Conservation (phyloP, 1,140 invertebrate genomes). For the Drosophila aff. region DNA sequence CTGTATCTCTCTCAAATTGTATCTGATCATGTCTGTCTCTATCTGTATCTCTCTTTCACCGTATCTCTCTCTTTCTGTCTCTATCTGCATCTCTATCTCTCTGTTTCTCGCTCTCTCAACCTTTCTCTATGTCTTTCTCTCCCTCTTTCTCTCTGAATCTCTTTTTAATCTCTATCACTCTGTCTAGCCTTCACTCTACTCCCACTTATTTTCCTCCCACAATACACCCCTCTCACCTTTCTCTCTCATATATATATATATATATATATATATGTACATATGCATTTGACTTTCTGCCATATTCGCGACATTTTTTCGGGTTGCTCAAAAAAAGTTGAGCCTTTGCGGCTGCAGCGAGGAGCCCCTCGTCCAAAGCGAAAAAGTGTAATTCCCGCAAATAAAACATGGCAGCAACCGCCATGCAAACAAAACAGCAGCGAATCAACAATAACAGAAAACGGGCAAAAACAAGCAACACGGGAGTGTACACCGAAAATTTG, state of each 20-base stretch:
- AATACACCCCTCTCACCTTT: neutral
- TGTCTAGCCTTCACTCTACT: neutral
- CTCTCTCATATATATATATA: slow-evolving; percentile 5
- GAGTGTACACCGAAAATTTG: slow-evolving; percentile 40
- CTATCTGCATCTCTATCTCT: neutral
- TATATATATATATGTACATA: slow-evolving; percentile 3
- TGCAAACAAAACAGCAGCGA: slow-evolving; percentile 47
- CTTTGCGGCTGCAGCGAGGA: slow-evolving; percentile 28
- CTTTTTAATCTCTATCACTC: too few species aligned
- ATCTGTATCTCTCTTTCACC: too few species aligned
- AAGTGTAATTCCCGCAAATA: slow-evolving; percentile 66
- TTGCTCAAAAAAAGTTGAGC: slow-evolving; percentile 65
- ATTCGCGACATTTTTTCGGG: slow-evolving; percentile 37
- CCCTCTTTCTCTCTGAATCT: too few species aligned
- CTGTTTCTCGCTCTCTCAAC: too few species aligned
- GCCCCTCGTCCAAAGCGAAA: slow-evolving; percentile 17
- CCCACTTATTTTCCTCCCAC: neutral
- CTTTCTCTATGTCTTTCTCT: too few species aligned
- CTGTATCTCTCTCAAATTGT: too few species aligned
- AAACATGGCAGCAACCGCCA: slow-evolving; percentile 58
- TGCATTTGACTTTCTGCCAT: slow-evolving; percentile 65
- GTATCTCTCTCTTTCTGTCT: neutral
- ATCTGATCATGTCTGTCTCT: too few species aligned
- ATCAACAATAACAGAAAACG: slow-evolving; percentile 20
- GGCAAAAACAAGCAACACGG: slow-evolving; percentile 7